Conservation (phyloP, 1,140 invertebrate species). For the Macrosteles quadrilineatus region DNA sequence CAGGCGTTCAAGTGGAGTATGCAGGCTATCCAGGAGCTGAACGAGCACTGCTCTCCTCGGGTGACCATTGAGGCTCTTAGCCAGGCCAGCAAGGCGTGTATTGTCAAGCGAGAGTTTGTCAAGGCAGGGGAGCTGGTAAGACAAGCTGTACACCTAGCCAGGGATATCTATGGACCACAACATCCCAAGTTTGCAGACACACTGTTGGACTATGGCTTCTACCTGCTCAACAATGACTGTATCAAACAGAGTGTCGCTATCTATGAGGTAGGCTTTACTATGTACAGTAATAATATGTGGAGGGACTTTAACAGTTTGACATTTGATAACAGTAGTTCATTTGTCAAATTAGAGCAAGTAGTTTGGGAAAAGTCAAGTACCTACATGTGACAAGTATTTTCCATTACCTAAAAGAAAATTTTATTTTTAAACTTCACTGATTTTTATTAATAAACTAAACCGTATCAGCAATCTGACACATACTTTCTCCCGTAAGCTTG, state of each 20-base stretch:
- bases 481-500: too few species aligned
- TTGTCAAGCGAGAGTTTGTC: slow-evolving; percentile 80
- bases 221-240: slow-evolving; percentile 85
- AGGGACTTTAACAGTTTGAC: too few species aligned
- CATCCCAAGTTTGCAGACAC: slow-evolving; percentile 83
- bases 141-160: slow-evolving; percentile 74
- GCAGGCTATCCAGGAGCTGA: slow-evolving; percentile 67
- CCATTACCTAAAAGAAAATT: too few species aligned
- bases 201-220: slow-evolving; percentile 86
- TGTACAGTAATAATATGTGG: too few species aligned
- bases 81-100: slow-evolving; percentile 82
- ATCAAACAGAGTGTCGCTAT: slow-evolving; percentile 78
- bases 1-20: slow-evolving; percentile 68
- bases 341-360: too few species aligned
- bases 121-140: slow-evolving; percentile 78
- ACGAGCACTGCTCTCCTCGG: slow-evolving; percentile 58
- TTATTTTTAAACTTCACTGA: too few species aligned
- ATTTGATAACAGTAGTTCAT: too few species aligned
- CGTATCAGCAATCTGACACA: too few species aligned
- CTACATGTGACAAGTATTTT: too few species aligned
- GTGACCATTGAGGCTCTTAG: slow-evolving; percentile 77
- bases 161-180: slow-evolving; percentile 64
- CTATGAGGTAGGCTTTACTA: slow-evolving; percentile 82
- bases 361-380: too few species aligned
- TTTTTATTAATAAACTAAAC: too few species aligned